Conservation (phyloP, 1,140 invertebrate species). For the Pemphigus obesinymphae region DNA sequence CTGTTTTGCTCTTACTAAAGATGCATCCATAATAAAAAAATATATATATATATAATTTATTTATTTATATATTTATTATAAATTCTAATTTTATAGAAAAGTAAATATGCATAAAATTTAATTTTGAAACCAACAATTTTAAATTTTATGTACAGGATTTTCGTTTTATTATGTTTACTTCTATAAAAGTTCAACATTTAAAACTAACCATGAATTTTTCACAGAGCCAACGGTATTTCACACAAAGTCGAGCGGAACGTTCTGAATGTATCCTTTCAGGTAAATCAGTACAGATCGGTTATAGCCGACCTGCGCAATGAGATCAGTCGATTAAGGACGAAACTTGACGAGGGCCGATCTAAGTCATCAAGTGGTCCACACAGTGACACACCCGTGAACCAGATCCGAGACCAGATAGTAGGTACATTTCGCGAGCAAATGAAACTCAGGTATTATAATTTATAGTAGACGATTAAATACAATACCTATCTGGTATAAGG, state of each 20-base stretch:
- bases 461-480: too few relatives aligned
- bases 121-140: too few relatives aligned
- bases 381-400: constrained; percentile 57
- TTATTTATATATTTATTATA: too few relatives aligned
- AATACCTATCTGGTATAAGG: too few relatives aligned
- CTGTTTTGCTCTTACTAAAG: too few relatives aligned
- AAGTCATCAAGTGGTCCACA: constrained; percentile 48
- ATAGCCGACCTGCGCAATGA: constrained; percentile 79
- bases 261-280: constrained; percentile 74
- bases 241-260: constrained; percentile 67
- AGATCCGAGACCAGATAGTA: constrained; percentile 75
- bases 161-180: too few relatives aligned
- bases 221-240: constrained; percentile 31
- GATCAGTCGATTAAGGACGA: constrained; percentile 72
- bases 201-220: constrained; percentile 35
- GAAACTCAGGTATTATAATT: constrained; percentile 66
- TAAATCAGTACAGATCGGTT: constrained; percentile 74
- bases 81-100: too few relatives aligned
- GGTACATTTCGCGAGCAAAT: constrained; percentile 86
- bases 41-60: too few relatives aligned
- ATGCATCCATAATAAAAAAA: too few relatives aligned
- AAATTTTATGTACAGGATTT: too few relatives aligned
- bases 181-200: too few relatives aligned
- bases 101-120: too few relatives aligned
- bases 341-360: constrained; percentile 68